Evolutionary conservation across 1,140 invertebrate genomes (phyloP), one percentile per base, ranked within the genome.

Genomic region (Cataglyphis hispanica): DNA sequence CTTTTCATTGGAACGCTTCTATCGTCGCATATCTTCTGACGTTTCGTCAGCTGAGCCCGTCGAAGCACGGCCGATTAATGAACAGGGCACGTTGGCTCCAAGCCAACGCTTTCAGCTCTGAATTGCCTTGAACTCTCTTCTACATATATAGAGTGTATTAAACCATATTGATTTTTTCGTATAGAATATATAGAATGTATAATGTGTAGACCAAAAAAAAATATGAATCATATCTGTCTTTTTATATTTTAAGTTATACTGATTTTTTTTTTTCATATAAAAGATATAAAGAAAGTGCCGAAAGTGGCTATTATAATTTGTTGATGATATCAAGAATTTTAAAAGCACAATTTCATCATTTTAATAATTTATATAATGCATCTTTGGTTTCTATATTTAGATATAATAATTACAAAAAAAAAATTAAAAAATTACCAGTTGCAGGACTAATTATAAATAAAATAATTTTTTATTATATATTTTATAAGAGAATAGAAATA

Each of bases 161-260:
- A 40, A 63, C 8, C 10, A 13, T 66, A 78, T 78, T 67, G 76
- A 67, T 67, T 53, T 78, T 76, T 64, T 63, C 6, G 6, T 46
- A 22, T 16, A 31, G 19, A 19, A 27, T 61, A 25, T 64, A 67
- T n/a, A 46, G 37, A 25, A 27, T 61, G 37, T 46, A 67, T n/a
- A 34, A 11, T 8, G 16, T 31, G 10, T 10, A 19, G 7, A 46
- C 0, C 11, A 16, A 10, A 5, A 4, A 75, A 61, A 40, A 58
- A 19, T 37, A 34, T 25, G 53, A 31, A 19, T 13, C 22, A 31
- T 22, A 22, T 22, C 56, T 37, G 58, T 74, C 5, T 6, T 58
- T 37, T 56, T 58, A 31, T 10, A 16, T 31, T 37, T 25, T 60
- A 16, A 31, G 37, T 37, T 13, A 3, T 2, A 13, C 10, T 31